Evolutionary conservation across 2,888 invertebrate genomes (phyloP).

Genomic region (Arenicola marina): DNA sequence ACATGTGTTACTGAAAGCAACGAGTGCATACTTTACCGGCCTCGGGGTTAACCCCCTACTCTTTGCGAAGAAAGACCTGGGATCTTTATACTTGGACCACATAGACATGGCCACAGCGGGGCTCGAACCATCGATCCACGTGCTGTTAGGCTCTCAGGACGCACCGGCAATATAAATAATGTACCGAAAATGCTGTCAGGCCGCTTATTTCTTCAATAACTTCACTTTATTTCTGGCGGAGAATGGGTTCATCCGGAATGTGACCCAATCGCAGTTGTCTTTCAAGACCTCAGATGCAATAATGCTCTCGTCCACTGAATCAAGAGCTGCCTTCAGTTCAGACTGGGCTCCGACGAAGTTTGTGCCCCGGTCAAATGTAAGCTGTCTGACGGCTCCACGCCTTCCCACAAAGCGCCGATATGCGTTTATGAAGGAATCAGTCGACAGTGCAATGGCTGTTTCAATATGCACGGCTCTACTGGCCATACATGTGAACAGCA

Average conservation of each 20-base stretch:
- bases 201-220: conserved; percentile 34
- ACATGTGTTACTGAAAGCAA: no score
- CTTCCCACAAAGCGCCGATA: no score
- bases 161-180: no score
- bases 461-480: conserved; percentile 50
- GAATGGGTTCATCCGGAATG: conserved; percentile 7
- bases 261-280: neutral
- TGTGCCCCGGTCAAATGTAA: conserved; percentile 29
- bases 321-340: conserved; percentile 20
- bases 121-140: no score
- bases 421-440: conserved; percentile 36
- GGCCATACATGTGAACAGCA: conserved; percentile 47
- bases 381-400: no score
- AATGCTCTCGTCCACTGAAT: neutral
- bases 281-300: neutral
- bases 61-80: no score
- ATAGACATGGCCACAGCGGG: no score
- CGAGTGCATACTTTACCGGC: no score
- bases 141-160: no score
- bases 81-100: no score
- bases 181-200: no score
- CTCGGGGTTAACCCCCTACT: no score
- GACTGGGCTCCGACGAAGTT: conserved; percentile 29
- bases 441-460: conserved; percentile 27
- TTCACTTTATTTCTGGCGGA: conserved; percentile 32